Percentiles rank a stretch among this genome's conserved stretches.
Conservation (phyloP, 2,888 invertebrate genomes). For the Tetrapedia diversipes region DNA sequence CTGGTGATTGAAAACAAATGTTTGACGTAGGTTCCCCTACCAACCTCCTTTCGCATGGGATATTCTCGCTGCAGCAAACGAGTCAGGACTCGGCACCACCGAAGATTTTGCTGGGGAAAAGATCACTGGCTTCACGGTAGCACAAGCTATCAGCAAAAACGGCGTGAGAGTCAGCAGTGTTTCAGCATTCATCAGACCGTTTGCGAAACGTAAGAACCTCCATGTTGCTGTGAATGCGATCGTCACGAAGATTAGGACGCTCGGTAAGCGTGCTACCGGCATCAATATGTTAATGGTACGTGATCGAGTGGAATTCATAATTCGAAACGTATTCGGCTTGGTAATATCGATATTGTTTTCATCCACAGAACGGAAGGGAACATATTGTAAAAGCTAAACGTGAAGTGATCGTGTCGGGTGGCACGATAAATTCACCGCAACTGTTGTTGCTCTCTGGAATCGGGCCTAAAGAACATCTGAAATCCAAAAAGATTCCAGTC, state of each 20-base stretch:
- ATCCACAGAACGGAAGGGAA: slow-evolving; percentile 62
- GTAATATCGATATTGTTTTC: neutral
- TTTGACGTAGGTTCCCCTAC: slow-evolving; percentile 84
- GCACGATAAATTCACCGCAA: slow-evolving; percentile 88
- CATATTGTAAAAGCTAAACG: slow-evolving; percentile 64
- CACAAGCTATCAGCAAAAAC: slow-evolving; percentile 86
- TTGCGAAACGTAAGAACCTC: slow-evolving; percentile 84
- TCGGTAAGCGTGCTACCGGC: slow-evolving; percentile 83
- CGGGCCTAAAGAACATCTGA: slow-evolving; percentile 86
- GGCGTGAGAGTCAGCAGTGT: slow-evolving; percentile 86
- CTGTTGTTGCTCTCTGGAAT: slow-evolving; percentile 88
- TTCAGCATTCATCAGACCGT: slow-evolving; percentile 85
- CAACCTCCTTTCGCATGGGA: slow-evolving; percentile 86
- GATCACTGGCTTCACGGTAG: slow-evolving; percentile 86
- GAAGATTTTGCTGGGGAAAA: slow-evolving; percentile 87
- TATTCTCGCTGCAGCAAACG: slow-evolving; percentile 85
- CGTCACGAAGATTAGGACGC: slow-evolving; percentile 84
- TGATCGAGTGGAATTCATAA: neutral
- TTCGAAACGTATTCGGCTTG: too few species aligned
- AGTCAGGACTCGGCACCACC: slow-evolving; percentile 86
- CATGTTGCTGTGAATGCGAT: slow-evolving; percentile 86
- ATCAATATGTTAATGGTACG: slow-evolving; percentile 84
- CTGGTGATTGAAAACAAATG: neutral
- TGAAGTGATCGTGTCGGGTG: slow-evolving; percentile 86
- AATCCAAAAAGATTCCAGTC: slow-evolving; percentile 85